Evolutionary conservation across 2,797 vertebrate genomes (phyloP).

Genomic region (Spizella passerina): DNA sequence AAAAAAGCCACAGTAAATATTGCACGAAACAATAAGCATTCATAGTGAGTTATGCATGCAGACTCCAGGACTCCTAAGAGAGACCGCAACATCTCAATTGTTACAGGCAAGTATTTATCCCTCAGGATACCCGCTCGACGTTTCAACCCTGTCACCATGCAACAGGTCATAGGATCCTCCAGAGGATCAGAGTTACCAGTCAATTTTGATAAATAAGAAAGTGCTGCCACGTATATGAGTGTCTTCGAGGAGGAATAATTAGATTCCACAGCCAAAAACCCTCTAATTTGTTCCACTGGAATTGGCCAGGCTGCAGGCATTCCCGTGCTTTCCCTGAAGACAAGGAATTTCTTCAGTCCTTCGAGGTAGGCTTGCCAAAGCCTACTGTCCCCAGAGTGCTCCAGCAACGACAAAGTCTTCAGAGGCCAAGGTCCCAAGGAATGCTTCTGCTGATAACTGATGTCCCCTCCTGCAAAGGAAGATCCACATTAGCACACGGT

Average conservation of each 20-base stretch:
- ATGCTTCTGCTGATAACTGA: background rate
- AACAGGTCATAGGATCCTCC: background rate
- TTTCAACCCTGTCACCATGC: background rate
- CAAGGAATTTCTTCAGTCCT: slow-evolving; percentile 36
- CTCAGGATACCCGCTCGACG: background rate
- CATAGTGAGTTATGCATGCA: background rate
- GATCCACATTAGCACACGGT: background rate
- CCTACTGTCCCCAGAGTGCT: background rate
- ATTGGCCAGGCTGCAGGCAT: slow-evolving; percentile 43
- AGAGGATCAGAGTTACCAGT: slow-evolving; percentile 13
- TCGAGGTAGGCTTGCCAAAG: slow-evolving; percentile 27
- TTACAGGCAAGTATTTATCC: slow-evolving; percentile 23
- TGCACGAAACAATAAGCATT: slow-evolving; percentile 24
- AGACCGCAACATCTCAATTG: background rate
- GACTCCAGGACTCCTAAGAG: slow-evolving; percentile 22
- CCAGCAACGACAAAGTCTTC: slow-evolving; percentile 27
- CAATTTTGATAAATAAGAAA: slow-evolving; percentile 37
- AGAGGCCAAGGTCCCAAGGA: background rate
- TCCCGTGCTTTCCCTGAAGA: background rate
- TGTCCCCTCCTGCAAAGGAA: background rate
- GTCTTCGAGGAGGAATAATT: background rate
- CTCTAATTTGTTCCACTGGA: slow-evolving; percentile 29
- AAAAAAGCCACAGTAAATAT: slow-evolving; percentile 49
- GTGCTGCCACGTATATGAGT: background rate
- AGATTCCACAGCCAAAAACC: slow-evolving; percentile 24